Conservation (phyloP, 2,797 vertebrate species). For the Cirrhinus mrigala region DNA sequence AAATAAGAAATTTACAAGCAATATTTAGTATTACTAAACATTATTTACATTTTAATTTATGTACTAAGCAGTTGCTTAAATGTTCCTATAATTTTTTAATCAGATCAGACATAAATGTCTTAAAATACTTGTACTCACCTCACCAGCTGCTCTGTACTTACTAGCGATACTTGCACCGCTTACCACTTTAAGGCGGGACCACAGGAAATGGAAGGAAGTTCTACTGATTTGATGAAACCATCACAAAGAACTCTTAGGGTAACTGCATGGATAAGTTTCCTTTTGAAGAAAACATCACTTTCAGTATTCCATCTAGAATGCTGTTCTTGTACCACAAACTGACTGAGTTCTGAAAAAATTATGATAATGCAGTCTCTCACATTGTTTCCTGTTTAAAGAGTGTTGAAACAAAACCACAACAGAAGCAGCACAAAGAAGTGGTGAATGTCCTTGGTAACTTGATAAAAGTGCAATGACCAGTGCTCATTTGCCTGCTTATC, state of each 20-base stretch:
- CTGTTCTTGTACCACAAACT: neutral
- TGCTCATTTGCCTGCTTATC: neutral
- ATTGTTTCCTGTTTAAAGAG: neutral
- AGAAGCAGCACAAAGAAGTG: neutral
- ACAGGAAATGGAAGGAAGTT: constrained; percentile 22
- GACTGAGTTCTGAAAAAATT: neutral
- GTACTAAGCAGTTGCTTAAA: neutral
- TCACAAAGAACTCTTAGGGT: neutral
- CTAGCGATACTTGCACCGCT: neutral
- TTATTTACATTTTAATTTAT: neutral
- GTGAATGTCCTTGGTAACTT: neutral
- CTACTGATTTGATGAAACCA: neutral
- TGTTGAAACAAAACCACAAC: neutral
- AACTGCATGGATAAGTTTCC: neutral
- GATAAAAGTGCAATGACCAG: neutral
- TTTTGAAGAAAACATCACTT: neutral
- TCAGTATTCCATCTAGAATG: neutral
- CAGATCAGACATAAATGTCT: neutral
- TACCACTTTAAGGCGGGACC: neutral
- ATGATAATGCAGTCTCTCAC: no score
- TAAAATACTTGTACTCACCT: neutral
- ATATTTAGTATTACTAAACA: no score
- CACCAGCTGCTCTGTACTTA: neutral
- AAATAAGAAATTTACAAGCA: no score
- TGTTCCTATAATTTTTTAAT: no score